A percentile compares a stretch with the other conserved stretches of the same genome.
Evolutionary conservation across 1,140 invertebrate species (phyloP).

Genomic region (Panagrolaimus sp.): DNA sequence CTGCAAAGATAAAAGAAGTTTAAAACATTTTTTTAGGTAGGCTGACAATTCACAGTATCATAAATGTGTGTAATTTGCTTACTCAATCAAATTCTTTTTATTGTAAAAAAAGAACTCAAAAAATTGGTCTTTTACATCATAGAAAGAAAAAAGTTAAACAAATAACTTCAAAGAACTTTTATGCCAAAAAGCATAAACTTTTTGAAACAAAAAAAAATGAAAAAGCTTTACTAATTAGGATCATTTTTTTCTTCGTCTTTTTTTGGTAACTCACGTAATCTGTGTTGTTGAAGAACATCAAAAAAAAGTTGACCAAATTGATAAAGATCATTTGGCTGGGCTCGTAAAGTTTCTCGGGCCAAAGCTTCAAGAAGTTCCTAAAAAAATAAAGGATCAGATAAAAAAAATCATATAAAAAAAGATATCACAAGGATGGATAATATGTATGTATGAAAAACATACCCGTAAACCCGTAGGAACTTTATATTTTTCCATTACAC

Average conservation of each 20-base stretch:
- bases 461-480: slow-evolving; percentile 39
- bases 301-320: slow-evolving; percentile 41
- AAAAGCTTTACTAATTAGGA: neutral
- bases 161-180: too few species aligned
- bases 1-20: slow-evolving; percentile 28
- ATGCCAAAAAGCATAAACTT: neutral
- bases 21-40: neutral
- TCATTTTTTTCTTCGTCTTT: neutral
- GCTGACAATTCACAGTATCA: neutral
- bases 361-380: slow-evolving; percentile 44
- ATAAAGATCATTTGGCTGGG: slow-evolving; percentile 36
- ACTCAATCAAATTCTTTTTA: too few species aligned
- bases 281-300: slow-evolving; percentile 30
- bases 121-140: too few species aligned
- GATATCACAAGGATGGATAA: too few species aligned
- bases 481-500: slow-evolving; percentile 34
- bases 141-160: too few species aligned
- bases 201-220: neutral
- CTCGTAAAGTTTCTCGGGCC: slow-evolving; percentile 41
- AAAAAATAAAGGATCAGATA: too few species aligned
- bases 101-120: too few species aligned
- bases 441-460: too few species aligned
- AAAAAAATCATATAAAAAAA: too few species aligned
- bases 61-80: too few species aligned
- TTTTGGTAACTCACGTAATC: slow-evolving; percentile 27